Percentiles rank a stretch among this genome's conserved stretches.
Evolutionary conservation across 2,888 invertebrate species (phyloP).

Genomic region (Dioctria linearis): DNA sequence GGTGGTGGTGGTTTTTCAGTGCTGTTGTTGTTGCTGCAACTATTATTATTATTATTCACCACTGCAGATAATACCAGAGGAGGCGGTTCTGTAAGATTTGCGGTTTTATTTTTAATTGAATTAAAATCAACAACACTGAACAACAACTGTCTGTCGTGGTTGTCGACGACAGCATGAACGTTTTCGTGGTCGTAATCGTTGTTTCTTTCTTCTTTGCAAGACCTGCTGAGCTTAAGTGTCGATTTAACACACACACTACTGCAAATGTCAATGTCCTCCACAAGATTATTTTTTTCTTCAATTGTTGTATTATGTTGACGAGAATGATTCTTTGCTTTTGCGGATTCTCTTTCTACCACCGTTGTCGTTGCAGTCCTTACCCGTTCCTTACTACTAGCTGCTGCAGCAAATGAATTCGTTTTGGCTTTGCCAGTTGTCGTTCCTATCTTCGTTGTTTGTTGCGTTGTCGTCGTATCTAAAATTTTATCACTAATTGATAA

Average conservation of each 20-base stretch:
- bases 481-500: constrained; percentile 36
- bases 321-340: constrained; percentile 46
- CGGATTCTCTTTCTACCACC: constrained; percentile 52
- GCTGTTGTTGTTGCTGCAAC: neutral
- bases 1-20: neutral
- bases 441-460: neutral
- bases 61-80: neutral
- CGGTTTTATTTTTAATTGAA: constrained; percentile 54
- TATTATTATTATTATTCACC: constrained; percentile 8
- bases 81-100: constrained; percentile 1
- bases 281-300: constrained; percentile 49
- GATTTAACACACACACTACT: constrained; percentile 49
- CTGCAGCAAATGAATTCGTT: constrained; percentile 52
- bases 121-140: constrained; percentile 44
- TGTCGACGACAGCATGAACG: constrained; percentile 10
- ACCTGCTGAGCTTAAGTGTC: constrained; percentile 3
- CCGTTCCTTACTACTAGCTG: constrained; percentile 53
- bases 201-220: constrained; percentile 5
- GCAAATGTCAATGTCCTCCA: constrained; percentile 58
- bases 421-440: constrained; percentile 31
- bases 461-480: neutral
- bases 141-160: neutral
- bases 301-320: constrained; percentile 20
- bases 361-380: constrained; percentile 27
- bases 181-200: neutral